Percentiles rank a stretch among this genome's conserved stretches.
phyloP scores from a whole-genome alignment of 2,797 vertebrate species.

The Clarias fuscus region DNA sequence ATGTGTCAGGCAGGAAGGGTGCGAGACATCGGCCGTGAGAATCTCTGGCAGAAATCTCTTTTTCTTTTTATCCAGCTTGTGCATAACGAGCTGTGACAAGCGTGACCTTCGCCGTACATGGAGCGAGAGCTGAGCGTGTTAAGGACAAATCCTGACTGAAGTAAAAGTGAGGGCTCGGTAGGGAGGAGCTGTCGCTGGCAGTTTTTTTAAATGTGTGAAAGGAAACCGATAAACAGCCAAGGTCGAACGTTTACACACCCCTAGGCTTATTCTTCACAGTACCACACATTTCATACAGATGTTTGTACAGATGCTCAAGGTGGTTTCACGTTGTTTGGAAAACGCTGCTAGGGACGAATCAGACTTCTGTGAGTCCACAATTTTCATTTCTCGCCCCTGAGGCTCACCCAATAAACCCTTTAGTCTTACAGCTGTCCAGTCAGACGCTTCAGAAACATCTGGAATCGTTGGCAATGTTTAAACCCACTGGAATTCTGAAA shows the following conservation, averaged over 20 bases:
- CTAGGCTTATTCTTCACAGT: background rate
- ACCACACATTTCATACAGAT: background rate
- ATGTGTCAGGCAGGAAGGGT: constrained; percentile 29
- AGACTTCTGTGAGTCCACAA: background rate
- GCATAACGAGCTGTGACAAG: constrained; percentile 46
- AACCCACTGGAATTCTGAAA: background rate
- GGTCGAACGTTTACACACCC: background rate
- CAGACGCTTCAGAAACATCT: background rate
- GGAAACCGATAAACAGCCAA: background rate
- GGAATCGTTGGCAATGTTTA: background rate
- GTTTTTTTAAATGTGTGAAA: background rate
- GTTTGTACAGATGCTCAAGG: background rate
- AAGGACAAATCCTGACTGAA: constrained; percentile 27
- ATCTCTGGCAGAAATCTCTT: constrained; percentile 46
- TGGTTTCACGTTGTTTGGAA: background rate
- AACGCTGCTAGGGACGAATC: background rate
- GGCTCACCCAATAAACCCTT: background rate
- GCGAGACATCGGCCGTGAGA: constrained; percentile 36
- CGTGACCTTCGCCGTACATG: constrained; percentile 5
- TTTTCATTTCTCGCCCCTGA: background rate
- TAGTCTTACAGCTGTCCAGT: background rate
- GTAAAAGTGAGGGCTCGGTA: background rate
- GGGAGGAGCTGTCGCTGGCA: background rate
- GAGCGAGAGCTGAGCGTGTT: constrained; percentile 11
- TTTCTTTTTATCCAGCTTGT: constrained; percentile 13